These are phyloP conservation scores for Podarcis raffonei DNA, from an alignment of 2,113 vertebrate species.

Conservation along the genomic window DNA sequence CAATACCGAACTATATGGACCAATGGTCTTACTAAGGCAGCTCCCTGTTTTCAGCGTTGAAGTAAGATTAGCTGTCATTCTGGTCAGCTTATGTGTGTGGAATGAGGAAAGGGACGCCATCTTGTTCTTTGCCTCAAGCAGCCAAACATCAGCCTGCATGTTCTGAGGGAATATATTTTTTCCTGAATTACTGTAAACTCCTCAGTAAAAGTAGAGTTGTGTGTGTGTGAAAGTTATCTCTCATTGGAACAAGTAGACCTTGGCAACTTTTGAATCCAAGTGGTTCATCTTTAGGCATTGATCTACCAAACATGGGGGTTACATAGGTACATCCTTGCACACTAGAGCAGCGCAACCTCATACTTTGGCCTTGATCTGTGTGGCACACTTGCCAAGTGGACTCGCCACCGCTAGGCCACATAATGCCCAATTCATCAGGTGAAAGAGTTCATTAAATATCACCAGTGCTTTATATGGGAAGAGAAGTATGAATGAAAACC, in stretches of 20 bases:
- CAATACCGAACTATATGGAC: too few species aligned
- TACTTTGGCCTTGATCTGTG: conserved; percentile 4
- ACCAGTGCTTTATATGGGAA: neutral
- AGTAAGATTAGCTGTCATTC: too few species aligned
- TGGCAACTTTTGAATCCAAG: neutral
- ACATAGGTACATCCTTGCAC: neutral
- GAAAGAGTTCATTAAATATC: neutral
- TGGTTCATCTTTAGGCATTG: neutral
- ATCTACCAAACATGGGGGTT: neutral
- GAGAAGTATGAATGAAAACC: neutral
- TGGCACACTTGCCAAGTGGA: neutral
- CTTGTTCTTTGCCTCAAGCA: neutral
- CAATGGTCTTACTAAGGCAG: too few species aligned
- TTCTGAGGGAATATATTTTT: neutral
- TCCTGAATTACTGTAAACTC: neutral
- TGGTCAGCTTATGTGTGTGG: too few species aligned
- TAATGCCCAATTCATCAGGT: conserved; percentile 10
- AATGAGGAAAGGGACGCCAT: too few species aligned
- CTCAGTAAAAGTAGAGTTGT: neutral
- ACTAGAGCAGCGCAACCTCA: neutral
- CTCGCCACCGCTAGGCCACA: neutral
- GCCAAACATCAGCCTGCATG: neutral
- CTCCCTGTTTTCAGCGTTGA: too few species aligned
- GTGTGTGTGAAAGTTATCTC: neutral
- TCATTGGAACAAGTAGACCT: neutral